Conservation (phyloP, 2,113 vertebrate genomes). For the Calonectris borealis region DNA sequence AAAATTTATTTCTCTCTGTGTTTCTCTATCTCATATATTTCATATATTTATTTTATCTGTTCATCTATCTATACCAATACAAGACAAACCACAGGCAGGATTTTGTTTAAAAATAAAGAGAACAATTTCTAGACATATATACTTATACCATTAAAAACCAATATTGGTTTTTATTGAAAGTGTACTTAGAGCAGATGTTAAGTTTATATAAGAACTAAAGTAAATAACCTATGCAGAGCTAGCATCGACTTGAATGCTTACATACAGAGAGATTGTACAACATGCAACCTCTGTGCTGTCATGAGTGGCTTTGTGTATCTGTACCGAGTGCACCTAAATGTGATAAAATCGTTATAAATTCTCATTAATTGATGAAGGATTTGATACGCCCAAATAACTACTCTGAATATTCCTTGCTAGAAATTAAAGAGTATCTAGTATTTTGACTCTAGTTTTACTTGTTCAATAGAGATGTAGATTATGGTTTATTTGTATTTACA, state of each 20-base stretch:
- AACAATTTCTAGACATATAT: background rate
- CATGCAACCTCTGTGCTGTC: background rate
- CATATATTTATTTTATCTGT: background rate
- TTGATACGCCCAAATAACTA: background rate
- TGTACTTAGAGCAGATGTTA: background rate
- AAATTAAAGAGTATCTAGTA: conserved; percentile 37
- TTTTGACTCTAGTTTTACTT: conserved; percentile 39
- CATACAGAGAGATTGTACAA: background rate
- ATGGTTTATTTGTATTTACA: conserved; percentile 61
- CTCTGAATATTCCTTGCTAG: conserved; percentile 33
- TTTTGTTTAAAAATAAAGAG: background rate
- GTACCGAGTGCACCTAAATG: background rate
- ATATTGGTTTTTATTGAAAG: background rate
- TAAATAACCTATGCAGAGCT: background rate
- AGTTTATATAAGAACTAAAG: background rate
- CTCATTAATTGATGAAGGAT: background rate
- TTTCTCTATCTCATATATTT: background rate
- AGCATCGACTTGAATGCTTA: background rate
- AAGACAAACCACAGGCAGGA: background rate
- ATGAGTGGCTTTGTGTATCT: background rate
- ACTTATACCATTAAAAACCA: background rate
- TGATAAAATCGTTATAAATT: background rate
- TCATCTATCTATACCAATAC: background rate
- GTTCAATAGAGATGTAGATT: conserved; percentile 48
- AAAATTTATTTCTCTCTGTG: background rate